These are phyloP conservation scores for Nematopogon swammerdamellus DNA, from an alignment of 2,888 invertebrate genomes.

Conservation along the genomic window DNA sequence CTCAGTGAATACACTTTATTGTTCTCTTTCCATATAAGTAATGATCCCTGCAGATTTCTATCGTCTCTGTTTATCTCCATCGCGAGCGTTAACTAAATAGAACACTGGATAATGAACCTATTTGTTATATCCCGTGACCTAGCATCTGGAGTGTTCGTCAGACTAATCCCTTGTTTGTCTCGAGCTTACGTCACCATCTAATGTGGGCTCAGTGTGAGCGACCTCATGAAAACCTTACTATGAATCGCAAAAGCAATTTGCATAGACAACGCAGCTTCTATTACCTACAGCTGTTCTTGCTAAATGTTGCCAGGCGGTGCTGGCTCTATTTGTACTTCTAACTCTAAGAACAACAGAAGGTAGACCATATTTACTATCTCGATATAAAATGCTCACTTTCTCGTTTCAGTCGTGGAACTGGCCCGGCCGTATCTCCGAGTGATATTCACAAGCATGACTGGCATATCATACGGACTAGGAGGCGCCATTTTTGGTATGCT, in stretches of 20 bases:
- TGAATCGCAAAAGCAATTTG: too few species aligned
- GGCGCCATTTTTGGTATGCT: slow-evolving; percentile 65
- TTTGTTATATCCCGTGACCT: neutral
- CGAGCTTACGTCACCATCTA: neutral
- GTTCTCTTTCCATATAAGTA: neutral
- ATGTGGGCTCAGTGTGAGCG: neutral
- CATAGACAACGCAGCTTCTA: too few species aligned
- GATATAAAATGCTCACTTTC: too few species aligned
- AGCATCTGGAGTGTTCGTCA: neutral
- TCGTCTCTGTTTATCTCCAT: neutral
- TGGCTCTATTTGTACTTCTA: too few species aligned
- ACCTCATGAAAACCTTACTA: too few species aligned
- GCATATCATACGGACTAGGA: slow-evolving; percentile 55
- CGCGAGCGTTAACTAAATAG: neutral
- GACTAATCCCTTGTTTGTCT: neutral
- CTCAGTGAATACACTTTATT: neutral
- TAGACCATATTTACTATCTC: too few species aligned
- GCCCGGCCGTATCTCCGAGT: slow-evolving; percentile 37
- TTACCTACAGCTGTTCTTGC: too few species aligned
- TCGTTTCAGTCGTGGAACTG: slow-evolving; percentile 30
- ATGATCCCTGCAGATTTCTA: neutral
- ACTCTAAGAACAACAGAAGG: too few species aligned
- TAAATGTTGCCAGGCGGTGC: too few species aligned
- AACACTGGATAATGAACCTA: neutral
- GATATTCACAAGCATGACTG: slow-evolving; percentile 37